Evolutionary conservation across 1,140 invertebrate species (phyloP).

Genomic region (Temnothorax curvispinosus): DNA sequence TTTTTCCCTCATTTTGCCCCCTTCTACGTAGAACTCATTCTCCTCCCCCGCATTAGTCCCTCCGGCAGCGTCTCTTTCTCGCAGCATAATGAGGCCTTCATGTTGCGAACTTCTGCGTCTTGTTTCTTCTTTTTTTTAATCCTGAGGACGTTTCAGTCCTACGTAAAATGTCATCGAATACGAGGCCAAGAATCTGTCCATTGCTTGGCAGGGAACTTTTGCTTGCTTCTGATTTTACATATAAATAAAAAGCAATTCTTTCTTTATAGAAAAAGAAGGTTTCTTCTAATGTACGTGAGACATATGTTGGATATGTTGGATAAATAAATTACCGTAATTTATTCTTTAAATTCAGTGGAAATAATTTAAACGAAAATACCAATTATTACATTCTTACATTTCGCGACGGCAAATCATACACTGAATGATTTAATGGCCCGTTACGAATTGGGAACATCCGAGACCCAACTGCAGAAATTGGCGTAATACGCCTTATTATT

Average conservation of each 20-base stretch:
- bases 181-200: neutral
- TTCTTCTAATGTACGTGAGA: too few species aligned
- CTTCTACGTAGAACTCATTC: neutral
- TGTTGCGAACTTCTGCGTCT: conserved; percentile 76
- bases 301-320: neutral
- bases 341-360: neutral
- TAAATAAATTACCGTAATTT: neutral
- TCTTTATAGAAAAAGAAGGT: neutral
- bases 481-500: conserved; percentile 55
- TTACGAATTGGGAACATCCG: conserved; percentile 38
- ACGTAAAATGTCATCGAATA: conserved; percentile 61
- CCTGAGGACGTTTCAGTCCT: neutral
- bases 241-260: neutral
- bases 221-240: neutral
- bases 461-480: conserved; percentile 54
- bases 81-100: conserved; percentile 81
- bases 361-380: neutral
- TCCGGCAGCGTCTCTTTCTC: conserved; percentile 19
- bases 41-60: conserved; percentile 8
- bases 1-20: conserved; percentile 67
- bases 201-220: conserved; percentile 13
- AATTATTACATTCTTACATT: conserved; percentile 9
- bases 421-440: conserved; percentile 36
- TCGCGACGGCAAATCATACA: neutral
- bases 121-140: conserved; percentile 54